Percentiles rank a stretch among this genome's conserved stretches.
Evolutionary conservation across 2,113 vertebrate genomes (phyloP).

Genomic region (Aptenodytes patagonicus): DNA sequence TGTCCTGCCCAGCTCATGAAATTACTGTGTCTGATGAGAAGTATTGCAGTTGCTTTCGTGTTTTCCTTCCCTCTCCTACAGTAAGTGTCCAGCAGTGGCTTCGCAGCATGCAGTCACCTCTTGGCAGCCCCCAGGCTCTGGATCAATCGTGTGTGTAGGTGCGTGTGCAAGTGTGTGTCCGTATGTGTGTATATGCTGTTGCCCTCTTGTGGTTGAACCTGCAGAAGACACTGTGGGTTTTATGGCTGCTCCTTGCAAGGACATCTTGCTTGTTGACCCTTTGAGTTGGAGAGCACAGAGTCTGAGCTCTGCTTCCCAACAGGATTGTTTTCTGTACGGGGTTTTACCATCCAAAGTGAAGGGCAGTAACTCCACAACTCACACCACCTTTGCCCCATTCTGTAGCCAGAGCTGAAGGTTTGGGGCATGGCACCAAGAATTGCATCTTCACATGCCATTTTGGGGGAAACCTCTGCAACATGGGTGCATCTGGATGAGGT

Average conservation of each 20-base stretch:
- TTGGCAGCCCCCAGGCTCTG: not conserved
- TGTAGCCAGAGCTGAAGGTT: not conserved
- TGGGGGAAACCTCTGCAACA: not conserved
- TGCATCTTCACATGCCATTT: not conserved
- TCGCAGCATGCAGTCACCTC: not conserved
- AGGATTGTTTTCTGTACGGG: not conserved
- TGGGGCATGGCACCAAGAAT: not conserved
- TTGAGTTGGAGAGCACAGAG: fast-evolving
- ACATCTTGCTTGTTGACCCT: not conserved
- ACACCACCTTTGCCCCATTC: not conserved
- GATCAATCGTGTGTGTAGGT: too few species aligned
- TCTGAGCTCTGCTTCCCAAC: not conserved
- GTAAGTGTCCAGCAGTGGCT: not conserved
- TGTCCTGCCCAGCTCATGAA: not conserved
- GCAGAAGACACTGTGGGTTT: not conserved
- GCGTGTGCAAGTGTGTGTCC: not conserved
- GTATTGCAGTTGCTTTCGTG: not conserved
- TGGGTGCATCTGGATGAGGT: not conserved
- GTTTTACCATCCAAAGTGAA: not conserved
- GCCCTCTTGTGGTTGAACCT: not conserved
- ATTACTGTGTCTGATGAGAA: not conserved
- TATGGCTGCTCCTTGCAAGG: not conserved
- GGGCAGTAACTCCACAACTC: not conserved
- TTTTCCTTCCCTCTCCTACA: not conserved
- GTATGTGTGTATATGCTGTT: not conserved